phyloP scores from a whole-genome alignment of 1,140 invertebrate species.

The Drosophila pectinifera region DNA sequence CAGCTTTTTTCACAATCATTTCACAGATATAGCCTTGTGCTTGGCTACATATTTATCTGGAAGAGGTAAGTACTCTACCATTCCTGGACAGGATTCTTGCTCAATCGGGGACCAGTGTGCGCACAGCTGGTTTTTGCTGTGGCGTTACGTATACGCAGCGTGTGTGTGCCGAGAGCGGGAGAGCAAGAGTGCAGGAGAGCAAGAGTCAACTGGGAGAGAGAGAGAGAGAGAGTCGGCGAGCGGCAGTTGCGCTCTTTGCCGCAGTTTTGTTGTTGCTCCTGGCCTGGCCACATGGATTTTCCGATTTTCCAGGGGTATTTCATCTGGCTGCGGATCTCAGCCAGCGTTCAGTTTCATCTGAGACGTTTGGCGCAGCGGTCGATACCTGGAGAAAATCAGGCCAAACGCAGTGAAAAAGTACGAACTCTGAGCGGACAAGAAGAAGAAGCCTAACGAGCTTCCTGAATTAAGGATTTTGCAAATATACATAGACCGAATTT shows the following conservation, averaged over 20 bases:
- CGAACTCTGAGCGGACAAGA: slow-evolving; percentile 19
- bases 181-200: slow-evolving; percentile 27
- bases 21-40: no score
- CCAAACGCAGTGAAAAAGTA: slow-evolving; percentile 52
- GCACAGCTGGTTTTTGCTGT: slow-evolving; percentile 36
- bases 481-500: not conserved
- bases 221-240: slow-evolving; percentile 14
- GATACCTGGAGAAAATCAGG: slow-evolving; percentile 44
- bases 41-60: no score
- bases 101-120: slow-evolving; percentile 28
- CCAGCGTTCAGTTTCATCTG: slow-evolving; percentile 81
- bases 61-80: no score
- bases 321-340: slow-evolving; percentile 77
- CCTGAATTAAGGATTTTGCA: slow-evolving; percentile 10
- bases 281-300: slow-evolving; percentile 74
- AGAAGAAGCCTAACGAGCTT: slow-evolving; percentile 9
- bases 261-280: slow-evolving; percentile 65
- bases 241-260: slow-evolving; percentile 70
- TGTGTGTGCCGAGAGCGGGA: slow-evolving; percentile 13
- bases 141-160: slow-evolving; percentile 64
- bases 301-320: slow-evolving; percentile 72
- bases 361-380: slow-evolving; percentile 83
- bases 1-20: no score
- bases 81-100: no score
- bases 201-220: slow-evolving; percentile 17